These are phyloP conservation scores for Ladona fulva DNA, from an alignment of 1,140 invertebrate genomes.

Conservation along the genomic window DNA sequence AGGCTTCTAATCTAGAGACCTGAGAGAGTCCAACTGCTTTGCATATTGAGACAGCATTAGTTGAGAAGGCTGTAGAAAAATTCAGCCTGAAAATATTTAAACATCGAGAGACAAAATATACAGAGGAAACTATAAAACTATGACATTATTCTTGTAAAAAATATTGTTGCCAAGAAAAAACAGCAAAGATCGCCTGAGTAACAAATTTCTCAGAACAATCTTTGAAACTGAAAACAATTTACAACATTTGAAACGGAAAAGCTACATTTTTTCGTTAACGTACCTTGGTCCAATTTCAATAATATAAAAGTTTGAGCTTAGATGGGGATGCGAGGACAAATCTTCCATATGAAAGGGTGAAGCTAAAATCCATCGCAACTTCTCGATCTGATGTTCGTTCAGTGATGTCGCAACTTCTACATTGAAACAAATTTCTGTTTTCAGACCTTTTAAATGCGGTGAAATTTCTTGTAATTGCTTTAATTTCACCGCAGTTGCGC, in stretches of 20 bases:
- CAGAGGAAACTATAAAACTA: background rate
- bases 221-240: conserved; percentile 18
- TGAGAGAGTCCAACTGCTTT: conserved; percentile 64
- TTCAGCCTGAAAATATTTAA: conserved; percentile 58
- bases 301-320: conserved; percentile 38
- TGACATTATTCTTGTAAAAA: background rate
- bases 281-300: conserved; percentile 76
- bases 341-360: conserved; percentile 51
- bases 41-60: conserved; percentile 91
- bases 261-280: background rate
- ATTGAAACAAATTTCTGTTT: conserved; percentile 73
- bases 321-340: conserved; percentile 35
- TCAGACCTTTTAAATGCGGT: conserved; percentile 37
- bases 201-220: background rate
- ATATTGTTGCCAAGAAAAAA: background rate
- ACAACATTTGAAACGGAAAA: too few species aligned
- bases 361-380: conserved; percentile 61
- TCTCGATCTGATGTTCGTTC: conserved; percentile 42
- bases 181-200: background rate
- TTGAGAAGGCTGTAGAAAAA: conserved; percentile 89
- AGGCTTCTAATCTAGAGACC: conserved; percentile 70
- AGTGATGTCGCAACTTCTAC: conserved; percentile 50
- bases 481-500: conserved; percentile 25
- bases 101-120: conserved; percentile 12
- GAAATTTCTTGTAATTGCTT: conserved; percentile 25